These are phyloP conservation scores for Mallotus villosus DNA, from an alignment of 2,797 vertebrate genomes.

Conservation along the genomic window DNA sequence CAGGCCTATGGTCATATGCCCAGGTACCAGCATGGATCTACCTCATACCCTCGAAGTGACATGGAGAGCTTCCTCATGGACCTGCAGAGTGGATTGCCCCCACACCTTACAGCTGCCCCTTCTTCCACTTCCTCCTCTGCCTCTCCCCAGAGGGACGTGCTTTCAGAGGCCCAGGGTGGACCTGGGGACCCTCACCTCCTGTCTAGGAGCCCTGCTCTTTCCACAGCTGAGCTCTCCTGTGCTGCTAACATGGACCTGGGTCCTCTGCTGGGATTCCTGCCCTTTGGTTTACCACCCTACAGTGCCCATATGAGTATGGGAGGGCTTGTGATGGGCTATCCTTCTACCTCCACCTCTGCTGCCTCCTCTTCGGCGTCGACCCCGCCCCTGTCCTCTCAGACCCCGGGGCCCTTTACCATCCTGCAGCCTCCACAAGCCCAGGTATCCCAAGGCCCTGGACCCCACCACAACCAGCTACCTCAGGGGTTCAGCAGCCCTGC, in stretches of 20 bases:
- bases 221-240: conserved; percentile 87
- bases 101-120: conserved; percentile 78
- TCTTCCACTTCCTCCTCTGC: conserved; percentile 76
- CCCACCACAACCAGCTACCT: conserved; percentile 83
- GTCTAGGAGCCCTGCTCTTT: conserved; percentile 84
- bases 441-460: conserved; percentile 77
- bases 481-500: conserved; percentile 88
- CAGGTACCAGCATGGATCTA: conserved; percentile 92
- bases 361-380: conserved; percentile 67
- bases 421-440: conserved; percentile 85
- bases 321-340: conserved; percentile 91
- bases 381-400: conserved; percentile 71
- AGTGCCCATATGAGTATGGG: conserved; percentile 86
- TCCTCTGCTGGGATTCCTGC: conserved; percentile 91
- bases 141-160: conserved; percentile 79
- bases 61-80: conserved; percentile 96
- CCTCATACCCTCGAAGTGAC: conserved; percentile 94
- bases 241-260: conserved; percentile 95
- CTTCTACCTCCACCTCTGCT: conserved; percentile 71
- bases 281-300: conserved; percentile 89
- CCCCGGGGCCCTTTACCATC: conserved; percentile 83
- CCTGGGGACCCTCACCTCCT: conserved; percentile 77
- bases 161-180: conserved; percentile 57
- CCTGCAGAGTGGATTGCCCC: conserved; percentile 87
- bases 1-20: conserved; percentile 78